Evolutionary conservation across 2,888 invertebrate species (phyloP).

Genomic region (Drosophila mettleri): DNA sequence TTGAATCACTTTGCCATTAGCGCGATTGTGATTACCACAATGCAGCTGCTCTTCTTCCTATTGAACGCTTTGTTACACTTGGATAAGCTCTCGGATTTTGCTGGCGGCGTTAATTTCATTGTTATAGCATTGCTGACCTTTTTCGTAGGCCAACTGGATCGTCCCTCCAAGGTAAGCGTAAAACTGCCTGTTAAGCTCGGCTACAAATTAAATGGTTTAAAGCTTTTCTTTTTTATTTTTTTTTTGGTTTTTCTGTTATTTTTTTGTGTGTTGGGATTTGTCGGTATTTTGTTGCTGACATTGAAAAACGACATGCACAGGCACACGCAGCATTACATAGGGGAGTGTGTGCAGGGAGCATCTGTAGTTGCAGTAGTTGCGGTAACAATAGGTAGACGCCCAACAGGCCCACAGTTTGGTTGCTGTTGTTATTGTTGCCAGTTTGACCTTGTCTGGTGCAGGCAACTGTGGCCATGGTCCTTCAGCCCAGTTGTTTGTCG

Average conservation of each 20-base stretch:
- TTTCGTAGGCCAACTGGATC: constrained; percentile 92
- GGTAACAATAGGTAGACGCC: constrained; percentile 68
- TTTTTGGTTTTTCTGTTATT: too few relatives aligned
- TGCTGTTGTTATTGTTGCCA: constrained; percentile 20
- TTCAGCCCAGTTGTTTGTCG: constrained; percentile 54
- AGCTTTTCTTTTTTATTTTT: too few relatives aligned
- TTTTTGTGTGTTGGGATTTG: constrained; percentile 26
- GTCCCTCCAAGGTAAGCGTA: constrained; percentile 86
- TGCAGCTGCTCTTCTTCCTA: constrained; percentile 95
- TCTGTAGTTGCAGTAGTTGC: constrained; percentile 48
- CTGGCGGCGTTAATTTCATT: constrained; percentile 96
- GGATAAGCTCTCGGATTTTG: constrained; percentile 96
- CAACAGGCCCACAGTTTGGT: constrained; percentile 56
- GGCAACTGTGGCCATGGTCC: constrained; percentile 49
- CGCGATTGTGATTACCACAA: constrained; percentile 92
- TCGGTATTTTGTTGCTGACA: constrained; percentile 53
- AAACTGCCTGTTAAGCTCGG: constrained; percentile 24
- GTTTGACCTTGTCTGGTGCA: constrained; percentile 71
- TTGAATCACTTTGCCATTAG: constrained; percentile 94
- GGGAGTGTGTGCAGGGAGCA: constrained; percentile 14
- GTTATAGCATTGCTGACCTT: constrained; percentile 94
- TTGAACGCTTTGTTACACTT: constrained; percentile 94
- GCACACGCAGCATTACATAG: background rate
- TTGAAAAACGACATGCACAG: constrained; percentile 62
- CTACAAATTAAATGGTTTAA: constrained; percentile 27